Conservation (phyloP, 1,140 invertebrate genomes). For the Liolophura sinensis region DNA sequence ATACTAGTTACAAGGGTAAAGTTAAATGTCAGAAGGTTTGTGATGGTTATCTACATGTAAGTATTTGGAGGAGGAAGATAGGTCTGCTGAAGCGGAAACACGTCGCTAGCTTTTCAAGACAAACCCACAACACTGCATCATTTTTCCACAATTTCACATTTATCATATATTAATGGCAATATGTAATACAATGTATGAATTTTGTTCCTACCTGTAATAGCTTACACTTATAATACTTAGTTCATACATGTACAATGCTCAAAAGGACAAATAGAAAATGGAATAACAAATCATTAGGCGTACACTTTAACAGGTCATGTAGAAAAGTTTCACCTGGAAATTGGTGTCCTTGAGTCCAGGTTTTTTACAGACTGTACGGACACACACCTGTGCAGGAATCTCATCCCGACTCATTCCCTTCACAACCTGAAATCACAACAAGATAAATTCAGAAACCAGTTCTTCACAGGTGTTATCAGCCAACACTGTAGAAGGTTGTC, state of each 20-base stretch:
- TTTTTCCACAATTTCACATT: too few relatives aligned
- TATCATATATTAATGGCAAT: not conserved
- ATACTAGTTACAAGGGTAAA: too few relatives aligned
- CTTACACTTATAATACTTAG: not conserved
- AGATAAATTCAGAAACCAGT: too few relatives aligned
- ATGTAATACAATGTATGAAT: not conserved
- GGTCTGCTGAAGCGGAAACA: too few relatives aligned
- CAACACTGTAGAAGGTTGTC: too few relatives aligned
- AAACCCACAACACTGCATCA: too few relatives aligned
- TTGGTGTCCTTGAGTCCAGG: slow-evolving; percentile 92
- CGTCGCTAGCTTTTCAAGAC: too few relatives aligned
- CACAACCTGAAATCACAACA: slow-evolving; percentile 58
- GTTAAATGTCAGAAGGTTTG: too few relatives aligned
- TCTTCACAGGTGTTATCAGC: too few relatives aligned
- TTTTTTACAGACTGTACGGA: slow-evolving; percentile 78
- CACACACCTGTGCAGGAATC: slow-evolving; percentile 74
- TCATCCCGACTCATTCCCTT: slow-evolving; percentile 67
- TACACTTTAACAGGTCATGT: not conserved
- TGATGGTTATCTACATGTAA: too few relatives aligned
- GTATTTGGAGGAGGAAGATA: too few relatives aligned
- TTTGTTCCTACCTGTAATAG: not conserved
- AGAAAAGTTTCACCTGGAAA: slow-evolving; percentile 68
- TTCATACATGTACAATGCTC: not conserved
- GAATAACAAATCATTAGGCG: not conserved
- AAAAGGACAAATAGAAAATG: not conserved